Evolutionary conservation across 1,140 invertebrate species (phyloP).

Genomic region (Ditylenchus dipsaci): DNA sequence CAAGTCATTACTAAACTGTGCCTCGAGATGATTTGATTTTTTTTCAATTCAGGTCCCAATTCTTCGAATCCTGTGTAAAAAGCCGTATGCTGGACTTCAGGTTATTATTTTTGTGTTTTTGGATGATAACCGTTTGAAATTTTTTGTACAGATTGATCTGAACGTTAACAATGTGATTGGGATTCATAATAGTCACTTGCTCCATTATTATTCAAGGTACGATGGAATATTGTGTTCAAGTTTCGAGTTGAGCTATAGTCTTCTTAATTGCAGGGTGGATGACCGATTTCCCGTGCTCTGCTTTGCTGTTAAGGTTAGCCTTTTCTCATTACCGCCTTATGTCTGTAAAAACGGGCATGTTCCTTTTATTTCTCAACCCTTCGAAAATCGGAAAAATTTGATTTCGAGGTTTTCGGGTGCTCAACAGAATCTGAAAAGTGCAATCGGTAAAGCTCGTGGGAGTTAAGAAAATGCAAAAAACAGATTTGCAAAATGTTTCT

Average conservation of each 20-base stretch:
- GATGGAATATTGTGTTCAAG: neutral
- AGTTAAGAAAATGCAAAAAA: too few species aligned
- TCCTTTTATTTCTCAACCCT: too few species aligned
- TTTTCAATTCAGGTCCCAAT: slow-evolving; percentile 32
- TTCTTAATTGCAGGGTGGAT: slow-evolving; percentile 69
- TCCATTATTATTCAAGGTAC: slow-evolving; percentile 45
- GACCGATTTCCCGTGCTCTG: slow-evolving; percentile 85
- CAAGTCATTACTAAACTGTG: too few species aligned
- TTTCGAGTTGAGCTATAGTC: neutral
- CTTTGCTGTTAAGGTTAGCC: slow-evolving; percentile 68
- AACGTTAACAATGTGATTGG: slow-evolving; percentile 44
- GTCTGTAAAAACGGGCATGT: too few species aligned
- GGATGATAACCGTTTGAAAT: too few species aligned
- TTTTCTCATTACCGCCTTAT: too few species aligned
- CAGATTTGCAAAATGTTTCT: too few species aligned
- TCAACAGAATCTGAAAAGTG: too few species aligned
- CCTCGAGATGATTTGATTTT: too few species aligned
- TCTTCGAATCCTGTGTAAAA: slow-evolving; percentile 25
- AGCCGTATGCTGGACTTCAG: slow-evolving; percentile 24
- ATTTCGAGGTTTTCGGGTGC: too few species aligned
- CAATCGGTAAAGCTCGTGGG: too few species aligned
- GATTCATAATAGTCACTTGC: slow-evolving; percentile 38
- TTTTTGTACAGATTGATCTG: slow-evolving; percentile 11
- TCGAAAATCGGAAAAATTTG: too few species aligned
- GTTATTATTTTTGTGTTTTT: slow-evolving; percentile 1